Percentiles rank a stretch among this genome's conserved stretches.
These are phyloP conservation scores for Vanessa cardui DNA, from an alignment of 2,888 invertebrate genomes.

Conservation along the genomic window DNA sequence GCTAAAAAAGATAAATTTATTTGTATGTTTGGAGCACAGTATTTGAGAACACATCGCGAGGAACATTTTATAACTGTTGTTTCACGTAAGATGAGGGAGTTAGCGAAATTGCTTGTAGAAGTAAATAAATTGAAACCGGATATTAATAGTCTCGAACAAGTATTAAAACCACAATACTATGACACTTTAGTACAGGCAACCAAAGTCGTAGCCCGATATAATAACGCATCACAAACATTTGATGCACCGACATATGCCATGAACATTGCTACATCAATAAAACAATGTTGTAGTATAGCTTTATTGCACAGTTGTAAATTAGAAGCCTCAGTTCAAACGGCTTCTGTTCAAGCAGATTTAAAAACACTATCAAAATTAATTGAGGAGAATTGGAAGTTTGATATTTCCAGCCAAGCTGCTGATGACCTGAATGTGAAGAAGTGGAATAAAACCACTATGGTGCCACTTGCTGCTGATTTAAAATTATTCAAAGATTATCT, in stretches of 20 bases:
- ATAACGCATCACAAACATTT: slow-evolving; percentile 13
- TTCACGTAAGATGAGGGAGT: slow-evolving; percentile 41
- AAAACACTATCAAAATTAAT: slow-evolving; percentile 26
- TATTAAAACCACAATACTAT: no score
- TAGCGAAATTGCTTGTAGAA: slow-evolving; percentile 38
- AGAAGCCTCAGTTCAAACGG: slow-evolving; percentile 24
- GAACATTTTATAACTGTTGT: slow-evolving; percentile 40
- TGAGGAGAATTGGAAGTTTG: slow-evolving; percentile 28
- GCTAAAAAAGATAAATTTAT: slow-evolving; percentile 40
- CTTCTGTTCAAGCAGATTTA: slow-evolving; percentile 31
- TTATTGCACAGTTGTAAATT: slow-evolving; percentile 31
- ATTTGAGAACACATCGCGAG: slow-evolving; percentile 37
- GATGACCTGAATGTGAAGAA: slow-evolving; percentile 36
- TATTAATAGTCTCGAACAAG: no score
- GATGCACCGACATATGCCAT: slow-evolving; percentile 39
- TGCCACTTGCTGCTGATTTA: no score
- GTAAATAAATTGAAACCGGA: slow-evolving; percentile 32
- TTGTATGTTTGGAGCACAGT: slow-evolving; percentile 38
- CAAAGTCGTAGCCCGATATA: slow-evolving; percentile 18
- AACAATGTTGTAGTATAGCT: slow-evolving; percentile 42
- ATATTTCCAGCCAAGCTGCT: slow-evolving; percentile 32
- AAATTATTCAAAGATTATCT: slow-evolving; percentile 39
- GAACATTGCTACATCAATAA: slow-evolving; percentile 39
- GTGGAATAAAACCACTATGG: slow-evolving; percentile 31
- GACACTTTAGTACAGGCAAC: no score